A percentile compares a stretch with the other conserved stretches of the same genome.
Conservation (phyloP, 2,113 vertebrate genomes). For the Callionymus lyra region DNA sequence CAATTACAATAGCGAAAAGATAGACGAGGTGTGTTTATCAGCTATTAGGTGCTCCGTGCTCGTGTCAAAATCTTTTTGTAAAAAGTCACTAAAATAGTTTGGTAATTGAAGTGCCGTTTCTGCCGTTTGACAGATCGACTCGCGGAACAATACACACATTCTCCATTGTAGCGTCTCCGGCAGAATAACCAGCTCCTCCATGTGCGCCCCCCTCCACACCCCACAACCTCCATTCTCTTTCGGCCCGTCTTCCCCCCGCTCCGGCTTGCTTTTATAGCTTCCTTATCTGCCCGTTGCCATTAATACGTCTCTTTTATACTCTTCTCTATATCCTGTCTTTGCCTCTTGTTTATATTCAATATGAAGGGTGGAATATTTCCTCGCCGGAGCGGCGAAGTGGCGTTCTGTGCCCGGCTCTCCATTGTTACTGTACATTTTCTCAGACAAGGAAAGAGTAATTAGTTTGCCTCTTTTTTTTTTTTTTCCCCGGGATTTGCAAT, state of each 20-base stretch:
- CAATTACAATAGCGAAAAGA: no score
- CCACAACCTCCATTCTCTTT: slow-evolving; percentile 5
- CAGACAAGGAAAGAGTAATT: slow-evolving; percentile 44
- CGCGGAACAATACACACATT: slow-evolving; percentile 30
- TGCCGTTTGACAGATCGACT: slow-evolving; percentile 23
- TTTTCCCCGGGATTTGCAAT: slow-evolving; percentile 44
- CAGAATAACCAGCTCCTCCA: slow-evolving; percentile 14
- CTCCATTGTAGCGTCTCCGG: slow-evolving; percentile 16
- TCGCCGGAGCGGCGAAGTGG: slow-evolving; percentile 31
- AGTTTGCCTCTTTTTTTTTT: slow-evolving; percentile 39
- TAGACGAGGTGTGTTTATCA: no score
- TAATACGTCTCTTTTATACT: slow-evolving; percentile 36
- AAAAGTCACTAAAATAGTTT: slow-evolving; percentile 11
- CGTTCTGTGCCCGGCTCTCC: slow-evolving; percentile 26
- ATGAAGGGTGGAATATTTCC: slow-evolving; percentile 23
- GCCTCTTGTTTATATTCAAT: slow-evolving; percentile 42
- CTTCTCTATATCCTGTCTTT: slow-evolving; percentile 27
- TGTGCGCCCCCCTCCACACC: neutral
- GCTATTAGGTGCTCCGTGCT: no score
- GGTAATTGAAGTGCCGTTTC: slow-evolving; percentile 24
- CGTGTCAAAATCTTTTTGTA: no score
- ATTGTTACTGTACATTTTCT: slow-evolving; percentile 27
- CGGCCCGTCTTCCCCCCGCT: slow-evolving; percentile 18
- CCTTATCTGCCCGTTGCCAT: slow-evolving; percentile 46
- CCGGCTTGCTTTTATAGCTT: slow-evolving; percentile 32